Evolutionary conservation across 1,140 invertebrate genomes (phyloP).

Genomic region (Drosophila pallidifrons): DNA sequence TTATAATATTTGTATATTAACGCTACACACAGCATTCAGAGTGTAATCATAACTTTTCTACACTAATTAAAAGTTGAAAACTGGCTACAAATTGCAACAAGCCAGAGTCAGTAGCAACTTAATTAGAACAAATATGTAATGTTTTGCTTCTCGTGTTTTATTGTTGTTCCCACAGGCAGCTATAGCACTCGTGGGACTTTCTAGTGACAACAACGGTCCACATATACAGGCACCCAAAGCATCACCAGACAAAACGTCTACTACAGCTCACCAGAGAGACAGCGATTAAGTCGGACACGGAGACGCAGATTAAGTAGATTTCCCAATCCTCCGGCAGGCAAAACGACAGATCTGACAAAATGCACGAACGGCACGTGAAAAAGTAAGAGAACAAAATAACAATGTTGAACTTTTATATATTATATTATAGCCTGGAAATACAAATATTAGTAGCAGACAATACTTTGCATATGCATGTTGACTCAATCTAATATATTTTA

Average conservation of each 20-base stretch:
- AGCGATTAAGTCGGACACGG: constrained; percentile 1
- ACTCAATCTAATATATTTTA: too few species aligned
- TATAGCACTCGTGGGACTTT: constrained; percentile 54
- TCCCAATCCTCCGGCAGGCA: neutral
- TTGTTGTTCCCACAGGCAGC: constrained; percentile 50
- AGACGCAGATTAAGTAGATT: neutral
- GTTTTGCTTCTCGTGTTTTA: constrained; percentile 19
- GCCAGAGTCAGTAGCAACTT: constrained; percentile 38
- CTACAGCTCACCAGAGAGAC: neutral
- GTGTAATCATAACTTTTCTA: constrained; percentile 58
- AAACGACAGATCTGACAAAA: constrained; percentile 21
- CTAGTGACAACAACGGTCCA: constrained; percentile 53
- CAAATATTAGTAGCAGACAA: too few species aligned
- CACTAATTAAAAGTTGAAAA: constrained; percentile 74
- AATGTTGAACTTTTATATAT: neutral
- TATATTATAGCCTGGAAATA: too few species aligned
- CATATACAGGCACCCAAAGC: constrained; percentile 18
- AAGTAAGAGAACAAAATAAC: constrained; percentile 65
- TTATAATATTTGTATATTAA: neutral
- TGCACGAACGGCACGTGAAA: constrained; percentile 83
- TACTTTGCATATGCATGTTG: too few species aligned
- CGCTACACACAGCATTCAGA: neutral
- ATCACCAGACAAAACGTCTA: neutral
- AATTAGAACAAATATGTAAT: constrained; percentile 54
- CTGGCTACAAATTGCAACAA: constrained; percentile 48